Conservation (phyloP, 1,140 invertebrate genomes). For the Temnothorax nylanderi region DNA sequence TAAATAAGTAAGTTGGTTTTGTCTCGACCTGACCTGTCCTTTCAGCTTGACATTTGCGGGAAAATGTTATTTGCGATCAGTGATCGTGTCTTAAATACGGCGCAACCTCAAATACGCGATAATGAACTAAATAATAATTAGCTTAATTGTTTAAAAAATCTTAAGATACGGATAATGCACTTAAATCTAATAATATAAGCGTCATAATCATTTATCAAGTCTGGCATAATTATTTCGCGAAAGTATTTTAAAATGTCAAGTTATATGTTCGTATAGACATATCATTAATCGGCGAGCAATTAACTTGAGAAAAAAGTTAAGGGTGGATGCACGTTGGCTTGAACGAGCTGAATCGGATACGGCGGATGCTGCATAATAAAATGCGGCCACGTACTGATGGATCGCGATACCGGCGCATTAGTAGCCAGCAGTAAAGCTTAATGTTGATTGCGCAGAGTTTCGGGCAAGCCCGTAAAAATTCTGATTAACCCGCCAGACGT, state of each 20-base stretch:
- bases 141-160: not conserved
- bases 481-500: conserved; percentile 71
- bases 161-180: not conserved
- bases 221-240: not conserved
- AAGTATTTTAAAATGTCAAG: not conserved
- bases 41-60: conserved; percentile 34
- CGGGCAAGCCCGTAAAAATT: conserved; percentile 70
- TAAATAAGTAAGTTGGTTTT: not conserved
- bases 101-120: not conserved
- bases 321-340: not conserved
- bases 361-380: conserved; percentile 66
- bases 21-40: conserved; percentile 8
- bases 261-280: not conserved
- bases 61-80: conserved; percentile 35
- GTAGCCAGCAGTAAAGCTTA: conserved; percentile 71
- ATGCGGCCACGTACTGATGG: conserved; percentile 71
- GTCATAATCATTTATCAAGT: not conserved
- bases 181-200: not conserved
- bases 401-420: conserved; percentile 68
- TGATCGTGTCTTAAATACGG: not conserved
- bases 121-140: not conserved
- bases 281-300: conserved; percentile 9
- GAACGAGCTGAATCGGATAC: conserved; percentile 35
- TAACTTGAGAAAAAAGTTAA: not conserved
- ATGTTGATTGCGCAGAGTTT: conserved; percentile 73